Evolutionary conservation across 1,140 invertebrate genomes (phyloP).

Genomic region (Neotoxoptera formosana): DNA sequence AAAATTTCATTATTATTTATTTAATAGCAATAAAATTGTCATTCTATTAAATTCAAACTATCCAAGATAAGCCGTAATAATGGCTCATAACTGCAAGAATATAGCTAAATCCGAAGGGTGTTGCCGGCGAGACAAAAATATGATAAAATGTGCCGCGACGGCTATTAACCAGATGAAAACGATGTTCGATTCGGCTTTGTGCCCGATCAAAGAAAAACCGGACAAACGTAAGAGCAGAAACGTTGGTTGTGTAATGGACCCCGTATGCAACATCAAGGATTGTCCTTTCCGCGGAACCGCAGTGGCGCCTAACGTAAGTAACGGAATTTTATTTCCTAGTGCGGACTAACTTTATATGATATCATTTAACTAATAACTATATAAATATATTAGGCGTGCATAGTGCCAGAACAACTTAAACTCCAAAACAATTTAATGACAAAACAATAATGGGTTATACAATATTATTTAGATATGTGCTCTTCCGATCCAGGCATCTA

Average conservation of each 20-base stretch:
- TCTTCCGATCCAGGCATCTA: neutral
- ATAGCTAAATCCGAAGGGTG: neutral
- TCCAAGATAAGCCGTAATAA: neutral
- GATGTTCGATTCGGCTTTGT: neutral
- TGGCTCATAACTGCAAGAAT: neutral
- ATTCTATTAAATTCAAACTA: neutral
- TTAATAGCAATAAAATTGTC: too few relatives aligned
- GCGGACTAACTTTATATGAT: too few relatives aligned
- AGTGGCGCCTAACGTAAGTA: neutral
- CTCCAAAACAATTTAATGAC: too few relatives aligned
- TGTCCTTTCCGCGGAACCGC: neutral
- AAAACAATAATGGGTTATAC: neutral
- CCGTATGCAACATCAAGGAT: neutral
- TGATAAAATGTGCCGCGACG: neutral
- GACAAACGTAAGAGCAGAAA: too few relatives aligned
- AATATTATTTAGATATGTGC: neutral
- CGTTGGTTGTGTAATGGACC: neutral
- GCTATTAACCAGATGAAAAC: constrained; percentile 2
- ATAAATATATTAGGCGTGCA: neutral
- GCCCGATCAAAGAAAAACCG: neutral
- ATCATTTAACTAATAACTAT: neutral
- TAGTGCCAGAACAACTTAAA: neutral
- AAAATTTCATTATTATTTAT: too few relatives aligned
- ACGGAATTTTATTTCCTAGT: too few relatives aligned
- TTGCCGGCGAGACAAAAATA: neutral